Conservation (phyloP, 2,888 invertebrate species). For the Ophioninae sp. region DNA sequence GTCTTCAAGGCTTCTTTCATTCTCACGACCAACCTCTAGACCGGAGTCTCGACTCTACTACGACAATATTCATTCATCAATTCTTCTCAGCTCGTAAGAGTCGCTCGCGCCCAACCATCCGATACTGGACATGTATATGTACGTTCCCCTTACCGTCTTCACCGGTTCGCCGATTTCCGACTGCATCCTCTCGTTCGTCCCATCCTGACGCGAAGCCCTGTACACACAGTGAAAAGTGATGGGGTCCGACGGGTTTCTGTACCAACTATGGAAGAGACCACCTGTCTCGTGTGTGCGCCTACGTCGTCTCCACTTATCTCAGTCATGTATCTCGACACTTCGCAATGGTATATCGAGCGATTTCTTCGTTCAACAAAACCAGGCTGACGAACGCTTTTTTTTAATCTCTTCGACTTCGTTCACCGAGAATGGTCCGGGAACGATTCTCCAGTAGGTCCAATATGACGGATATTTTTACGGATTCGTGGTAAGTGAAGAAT, state of each 20-base stretch:
- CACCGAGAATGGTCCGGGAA: not conserved
- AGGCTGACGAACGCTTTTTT: constrained; percentile 1
- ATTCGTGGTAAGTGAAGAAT: not conserved
- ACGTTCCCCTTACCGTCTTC: not conserved
- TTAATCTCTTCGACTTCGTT: not conserved
- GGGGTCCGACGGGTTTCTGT: constrained; percentile 28
- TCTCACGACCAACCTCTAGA: constrained; percentile 41
- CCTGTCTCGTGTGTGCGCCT: constrained; percentile 56
- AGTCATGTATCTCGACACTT: constrained; percentile 51
- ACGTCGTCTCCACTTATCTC: constrained; percentile 51
- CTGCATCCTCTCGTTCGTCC: constrained; percentile 46
- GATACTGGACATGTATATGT: constrained; percentile 10
- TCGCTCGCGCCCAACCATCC: constrained; percentile 25
- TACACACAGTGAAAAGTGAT: constrained; percentile 47
- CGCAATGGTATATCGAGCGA: constrained; percentile 42
- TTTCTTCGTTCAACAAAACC: constrained; percentile 33
- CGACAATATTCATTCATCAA: constrained; percentile 62
- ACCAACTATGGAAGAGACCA: constrained; percentile 50
- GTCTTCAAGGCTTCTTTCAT: constrained; percentile 36
- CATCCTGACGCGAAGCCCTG: constrained; percentile 35
- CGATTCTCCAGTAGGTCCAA: not conserved
- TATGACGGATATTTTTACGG: constrained; percentile 15
- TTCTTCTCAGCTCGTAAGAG: constrained; percentile 49
- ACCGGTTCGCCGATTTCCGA: constrained; percentile 43
- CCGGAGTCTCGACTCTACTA: constrained; percentile 43